A percentile compares a stretch with the other conserved stretches of the same genome.
Evolutionary conservation across 2,797 vertebrate species (phyloP).

Genomic region (Pseudomugil gertrudae): DNA sequence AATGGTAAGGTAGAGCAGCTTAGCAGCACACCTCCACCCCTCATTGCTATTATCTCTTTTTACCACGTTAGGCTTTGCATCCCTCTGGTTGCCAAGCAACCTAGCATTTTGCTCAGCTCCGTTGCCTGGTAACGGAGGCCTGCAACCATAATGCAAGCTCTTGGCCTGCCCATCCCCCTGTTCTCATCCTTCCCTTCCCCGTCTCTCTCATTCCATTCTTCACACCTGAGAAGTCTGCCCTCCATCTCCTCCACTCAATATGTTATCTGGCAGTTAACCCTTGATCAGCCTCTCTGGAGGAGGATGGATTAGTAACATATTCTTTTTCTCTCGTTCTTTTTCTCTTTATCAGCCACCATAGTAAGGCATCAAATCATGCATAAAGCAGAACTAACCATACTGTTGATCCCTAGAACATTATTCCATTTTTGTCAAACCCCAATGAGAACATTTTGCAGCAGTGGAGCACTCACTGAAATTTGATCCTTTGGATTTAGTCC

Average conservation of each 20-base stretch:
- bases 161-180: slow-evolving; percentile 68
- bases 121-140: slow-evolving; percentile 77
- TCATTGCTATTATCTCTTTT: slow-evolving; percentile 42
- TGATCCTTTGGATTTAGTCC: slow-evolving; percentile 77
- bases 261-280: slow-evolving; percentile 70
- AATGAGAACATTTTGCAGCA: slow-evolving; percentile 58
- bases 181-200: slow-evolving; percentile 53
- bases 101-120: slow-evolving; percentile 75
- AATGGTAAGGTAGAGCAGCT: slow-evolving; percentile 62
- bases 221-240: slow-evolving; percentile 78
- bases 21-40: slow-evolving; percentile 55
- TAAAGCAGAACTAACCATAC: slow-evolving; percentile 68
- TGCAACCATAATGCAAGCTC: slow-evolving; percentile 75
- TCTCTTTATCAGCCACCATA: slow-evolving; percentile 42
- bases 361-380: slow-evolving; percentile 56
- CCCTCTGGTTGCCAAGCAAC: slow-evolving; percentile 82
- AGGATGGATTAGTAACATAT: slow-evolving; percentile 58
- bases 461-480: slow-evolving; percentile 76
- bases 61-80: slow-evolving; percentile 79
- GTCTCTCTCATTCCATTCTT: slow-evolving; percentile 72
- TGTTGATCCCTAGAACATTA: slow-evolving; percentile 70
- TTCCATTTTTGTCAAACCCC: slow-evolving; percentile 65
- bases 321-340: slow-evolving; percentile 27
- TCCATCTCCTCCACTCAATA: slow-evolving; percentile 63
- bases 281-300: slow-evolving; percentile 63